Evolutionary conservation across 2,113 vertebrate genomes (phyloP), one percentile per base, ranked within the genome.

Genomic region (Phocoena phocoena): DNA sequence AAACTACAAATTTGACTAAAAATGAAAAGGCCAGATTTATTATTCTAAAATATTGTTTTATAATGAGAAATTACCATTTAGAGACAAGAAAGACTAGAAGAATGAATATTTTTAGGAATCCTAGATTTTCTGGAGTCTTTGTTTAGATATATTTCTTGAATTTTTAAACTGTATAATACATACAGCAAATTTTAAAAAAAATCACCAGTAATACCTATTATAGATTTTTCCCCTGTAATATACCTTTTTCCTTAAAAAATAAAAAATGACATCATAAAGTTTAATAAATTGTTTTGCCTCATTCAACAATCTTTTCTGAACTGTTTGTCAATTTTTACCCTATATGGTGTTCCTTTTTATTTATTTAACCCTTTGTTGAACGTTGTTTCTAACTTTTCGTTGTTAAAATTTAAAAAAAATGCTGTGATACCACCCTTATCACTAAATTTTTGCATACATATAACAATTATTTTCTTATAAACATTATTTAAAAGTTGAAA

Each of bases 1-100:
- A 84, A 91, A 90, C 25, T 79, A 90, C 12, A 95, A 90, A 82
- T 73, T 1, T 63, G 73, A 80, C 63, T 90, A 77, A 95, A 92
- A 88, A 74, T 65, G 13, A 93, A 93, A 93, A 93, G 31, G 2
- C 36, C n/a, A 88, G 4, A 92, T 82, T 96, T 92, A 74, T 55
- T 83, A 21, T 93, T 83, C 81, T 70, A 68, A 94, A 94, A 84
- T 60, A 77, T 6, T 89, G 63, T 14, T 94, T 84, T 94, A 73
- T 7, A 95, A 94, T 50, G 18, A 95, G 28, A 91, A 94, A 93
- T 25, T 70, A 68, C 65, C 41, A 93, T 50, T 96, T 93, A 95
- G 15, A 91, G 58, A 74, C 47, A 95, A 84, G 81, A 21, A 93
- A 55, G n/a, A 68, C 36, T 63, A 12, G 21, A 53, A 77, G 17